Evolutionary conservation across 2,113 vertebrate genomes (phyloP).

Genomic region (Oryzias celebensis): DNA sequence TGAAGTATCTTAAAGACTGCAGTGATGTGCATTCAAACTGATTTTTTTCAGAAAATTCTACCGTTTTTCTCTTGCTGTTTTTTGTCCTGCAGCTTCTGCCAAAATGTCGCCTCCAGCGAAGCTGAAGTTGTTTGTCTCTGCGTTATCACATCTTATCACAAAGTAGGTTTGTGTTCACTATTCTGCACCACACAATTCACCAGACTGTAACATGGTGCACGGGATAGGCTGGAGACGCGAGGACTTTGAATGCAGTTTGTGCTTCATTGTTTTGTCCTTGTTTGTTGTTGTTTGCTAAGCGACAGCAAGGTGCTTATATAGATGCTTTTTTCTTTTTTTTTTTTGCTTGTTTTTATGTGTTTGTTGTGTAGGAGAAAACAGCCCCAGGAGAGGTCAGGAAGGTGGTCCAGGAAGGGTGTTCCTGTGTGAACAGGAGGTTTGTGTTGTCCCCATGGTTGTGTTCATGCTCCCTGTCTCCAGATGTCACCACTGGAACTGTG

Average conservation of each 20-base stretch:
- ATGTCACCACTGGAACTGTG: constrained; percentile 6
- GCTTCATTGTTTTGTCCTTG: constrained; percentile 1
- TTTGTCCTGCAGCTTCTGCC: constrained; percentile 2
- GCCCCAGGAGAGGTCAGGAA: constrained; percentile 46
- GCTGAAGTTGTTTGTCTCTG: constrained; percentile 4
- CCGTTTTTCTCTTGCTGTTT: constrained; percentile 1
- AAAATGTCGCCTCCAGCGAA: constrained; percentile 8
- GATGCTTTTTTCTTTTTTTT: constrained; percentile 7
- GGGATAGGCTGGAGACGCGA: background rate
- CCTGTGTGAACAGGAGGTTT: constrained; percentile 62
- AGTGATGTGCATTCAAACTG: background rate
- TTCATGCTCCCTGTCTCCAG: constrained; percentile 29
- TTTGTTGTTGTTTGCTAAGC: constrained; percentile 41
- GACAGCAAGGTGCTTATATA: background rate
- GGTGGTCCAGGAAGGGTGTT: constrained; percentile 68
- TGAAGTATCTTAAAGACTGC: background rate
- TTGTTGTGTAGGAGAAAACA: constrained; percentile 34
- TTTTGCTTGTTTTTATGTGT: constrained; percentile 13
- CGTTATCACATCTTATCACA: constrained; percentile 9
- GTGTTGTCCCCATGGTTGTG: constrained; percentile 44
- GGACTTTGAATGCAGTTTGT: no score
- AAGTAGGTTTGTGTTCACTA: constrained; percentile 4
- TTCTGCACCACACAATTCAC: background rate
- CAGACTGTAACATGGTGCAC: background rate
- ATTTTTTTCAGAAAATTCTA: background rate